These are phyloP conservation scores for Coracopsis vasa DNA, from an alignment of 2,113 vertebrate species.

Conservation along the genomic window DNA sequence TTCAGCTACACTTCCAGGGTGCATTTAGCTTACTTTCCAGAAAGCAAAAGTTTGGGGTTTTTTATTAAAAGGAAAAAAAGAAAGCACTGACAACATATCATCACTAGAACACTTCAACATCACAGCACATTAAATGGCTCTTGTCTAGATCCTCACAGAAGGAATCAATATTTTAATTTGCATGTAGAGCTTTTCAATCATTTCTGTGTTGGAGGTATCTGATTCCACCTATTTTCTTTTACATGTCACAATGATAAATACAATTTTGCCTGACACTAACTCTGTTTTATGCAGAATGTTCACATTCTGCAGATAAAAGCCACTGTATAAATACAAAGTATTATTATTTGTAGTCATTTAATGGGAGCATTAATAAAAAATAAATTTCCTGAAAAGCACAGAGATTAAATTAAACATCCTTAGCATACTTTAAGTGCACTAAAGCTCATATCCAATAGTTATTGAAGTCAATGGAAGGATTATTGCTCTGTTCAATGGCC, in stretches of 20 bases:
- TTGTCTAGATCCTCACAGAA: not conserved
- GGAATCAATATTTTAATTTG: not conserved
- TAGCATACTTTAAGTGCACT: not conserved
- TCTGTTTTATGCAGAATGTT: not conserved
- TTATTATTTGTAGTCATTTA: not conserved
- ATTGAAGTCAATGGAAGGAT: slow-evolving; percentile 1
- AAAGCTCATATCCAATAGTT: not conserved
- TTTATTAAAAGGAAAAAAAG: not conserved
- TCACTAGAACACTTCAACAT: not conserved
- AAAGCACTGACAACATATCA: not conserved
- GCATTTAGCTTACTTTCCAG: not conserved
- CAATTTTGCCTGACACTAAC: not conserved
- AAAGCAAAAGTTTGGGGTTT: not conserved
- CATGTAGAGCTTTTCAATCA: not conserved
- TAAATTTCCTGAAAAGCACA: not conserved
- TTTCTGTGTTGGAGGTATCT: not conserved
- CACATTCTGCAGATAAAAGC: not conserved
- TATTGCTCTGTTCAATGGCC: not conserved
- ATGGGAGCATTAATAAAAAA: not conserved
- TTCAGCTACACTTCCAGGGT: not conserved
- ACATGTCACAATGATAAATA: not conserved
- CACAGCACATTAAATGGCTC: not conserved
- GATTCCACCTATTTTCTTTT: not conserved
- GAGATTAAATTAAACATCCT: slow-evolving; percentile 1
- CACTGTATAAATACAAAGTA: not conserved